Base-by-base conservation (phyloP, 2,888 invertebrate species). In the Spilarctia lutea region DNA sequence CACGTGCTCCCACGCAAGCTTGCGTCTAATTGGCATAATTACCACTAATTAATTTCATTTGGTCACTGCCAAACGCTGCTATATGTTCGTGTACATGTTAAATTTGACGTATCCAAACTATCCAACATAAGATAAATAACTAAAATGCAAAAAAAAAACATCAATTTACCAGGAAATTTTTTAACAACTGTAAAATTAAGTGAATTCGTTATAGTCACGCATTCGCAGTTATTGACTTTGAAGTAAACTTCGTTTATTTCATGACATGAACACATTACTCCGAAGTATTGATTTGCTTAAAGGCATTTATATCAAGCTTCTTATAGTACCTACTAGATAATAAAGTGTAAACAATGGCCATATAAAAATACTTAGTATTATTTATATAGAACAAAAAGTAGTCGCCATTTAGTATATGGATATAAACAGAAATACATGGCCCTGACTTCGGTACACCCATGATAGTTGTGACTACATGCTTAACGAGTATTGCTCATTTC, bases 11-110 rank as follows among this genome's bases (percentile, higher is more conserved):
- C 90, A 91, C 93, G 90, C 91, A 79, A 76, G 69, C 83, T 86
- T 85, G 88, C 87, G 85, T 86, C 88, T 93, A 92, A 93, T 94
- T 94, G 93, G 87, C 90, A 84, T 93, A 92, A 94, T 94, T 92
- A 92, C 75, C 83, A 88, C 83, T 90, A 88, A 92, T 94, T 92
- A 92, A 91, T 92, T 91, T 91, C 88, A 89, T 88, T 88, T 87
- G 83, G 86, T 84, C 86, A 87, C 85, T 82, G 85, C 79, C 85
- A 79, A 85, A 83, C 82, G 81, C 79, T 76, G 80, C 79, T 79
- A 79, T 73, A 75, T 73, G 79, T 77, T 82, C 81, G 78, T 81
- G 69, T 75, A 76, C 79, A 74, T 79, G 73, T 77, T 81, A 74
- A 82, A 66, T 79, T 80, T 63, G 76, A 79, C 75, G 75, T 77